These are phyloP conservation scores for Amphiprion percula DNA, from an alignment of 2,113 vertebrate genomes.

Conservation along the genomic window DNA sequence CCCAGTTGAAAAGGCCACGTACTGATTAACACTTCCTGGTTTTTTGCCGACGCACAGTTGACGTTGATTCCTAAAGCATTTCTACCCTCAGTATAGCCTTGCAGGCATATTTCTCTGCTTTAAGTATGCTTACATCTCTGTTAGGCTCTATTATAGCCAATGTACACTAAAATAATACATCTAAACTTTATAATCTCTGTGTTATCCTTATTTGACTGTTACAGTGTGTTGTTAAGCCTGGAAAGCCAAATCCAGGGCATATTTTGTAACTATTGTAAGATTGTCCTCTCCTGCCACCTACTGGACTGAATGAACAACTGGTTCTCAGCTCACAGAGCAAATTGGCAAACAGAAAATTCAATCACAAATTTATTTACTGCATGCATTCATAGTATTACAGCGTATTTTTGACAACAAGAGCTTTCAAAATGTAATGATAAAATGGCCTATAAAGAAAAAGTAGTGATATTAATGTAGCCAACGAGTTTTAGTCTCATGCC, in stretches of 20 bases:
- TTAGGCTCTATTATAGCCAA: not conserved
- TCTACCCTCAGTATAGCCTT: not conserved
- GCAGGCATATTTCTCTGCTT: slow-evolving; percentile 19
- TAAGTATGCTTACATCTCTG: not conserved
- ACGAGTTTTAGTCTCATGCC: slow-evolving; percentile 16
- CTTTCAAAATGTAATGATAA: slow-evolving; percentile 56
- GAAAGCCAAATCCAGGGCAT: not conserved
- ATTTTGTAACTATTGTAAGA: not conserved
- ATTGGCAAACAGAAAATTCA: slow-evolving; percentile 29
- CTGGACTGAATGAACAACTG: slow-evolving; percentile 12
- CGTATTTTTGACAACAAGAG: slow-evolving; percentile 53
- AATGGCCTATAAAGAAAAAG: slow-evolving; percentile 36
- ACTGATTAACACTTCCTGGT: slow-evolving; percentile 72
- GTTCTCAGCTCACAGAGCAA: not conserved
- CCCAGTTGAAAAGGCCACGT: slow-evolving; percentile 77
- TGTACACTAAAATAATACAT: not conserved
- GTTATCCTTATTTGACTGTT: not conserved
- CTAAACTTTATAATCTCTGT: not conserved
- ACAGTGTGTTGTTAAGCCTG: not conserved
- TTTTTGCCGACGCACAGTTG: slow-evolving; percentile 27
- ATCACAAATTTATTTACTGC: slow-evolving; percentile 80
- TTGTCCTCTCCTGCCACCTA: slow-evolving; percentile 46
- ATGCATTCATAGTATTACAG: slow-evolving; percentile 79
- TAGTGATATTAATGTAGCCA: slow-evolving; percentile 62
- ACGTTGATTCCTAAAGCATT: accelerated